Evolutionary conservation across 2,113 vertebrate species (phyloP).

Genomic region (Apus apus): DNA sequence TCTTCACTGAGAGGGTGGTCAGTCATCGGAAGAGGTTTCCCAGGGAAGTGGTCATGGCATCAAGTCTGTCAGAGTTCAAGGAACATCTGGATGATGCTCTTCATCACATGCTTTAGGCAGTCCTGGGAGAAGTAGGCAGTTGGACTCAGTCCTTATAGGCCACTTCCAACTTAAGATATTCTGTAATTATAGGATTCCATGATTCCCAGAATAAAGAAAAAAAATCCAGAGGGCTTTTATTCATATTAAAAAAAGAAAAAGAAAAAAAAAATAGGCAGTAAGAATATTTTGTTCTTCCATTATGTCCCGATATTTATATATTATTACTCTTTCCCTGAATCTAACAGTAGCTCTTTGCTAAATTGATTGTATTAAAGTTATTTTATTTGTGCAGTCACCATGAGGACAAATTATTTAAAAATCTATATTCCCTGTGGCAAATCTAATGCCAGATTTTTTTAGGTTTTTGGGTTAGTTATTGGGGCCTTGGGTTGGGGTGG

Average conservation of each 20-base stretch:
- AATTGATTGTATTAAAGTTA: background rate
- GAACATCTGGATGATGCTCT: background rate
- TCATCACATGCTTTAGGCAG: background rate
- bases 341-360: background rate
- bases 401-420: background rate
- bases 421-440: background rate
- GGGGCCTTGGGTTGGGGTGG: rapidly evolving
- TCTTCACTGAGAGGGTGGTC: background rate
- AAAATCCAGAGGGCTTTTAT: rapidly evolving
- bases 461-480: background rate
- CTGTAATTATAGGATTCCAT: background rate
- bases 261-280: background rate
- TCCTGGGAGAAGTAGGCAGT: background rate
- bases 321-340: background rate
- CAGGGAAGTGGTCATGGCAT: background rate
- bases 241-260: background rate
- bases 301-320: background rate
- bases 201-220: background rate
- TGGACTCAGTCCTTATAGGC: background rate
- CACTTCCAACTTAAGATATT: background rate
- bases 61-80: background rate
- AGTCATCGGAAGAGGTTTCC: background rate
- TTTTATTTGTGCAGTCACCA: background rate
- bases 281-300: background rate
- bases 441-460: background rate